Conservation (phyloP, 2,888 invertebrate genomes). For the Cerastoderma edule region DNA sequence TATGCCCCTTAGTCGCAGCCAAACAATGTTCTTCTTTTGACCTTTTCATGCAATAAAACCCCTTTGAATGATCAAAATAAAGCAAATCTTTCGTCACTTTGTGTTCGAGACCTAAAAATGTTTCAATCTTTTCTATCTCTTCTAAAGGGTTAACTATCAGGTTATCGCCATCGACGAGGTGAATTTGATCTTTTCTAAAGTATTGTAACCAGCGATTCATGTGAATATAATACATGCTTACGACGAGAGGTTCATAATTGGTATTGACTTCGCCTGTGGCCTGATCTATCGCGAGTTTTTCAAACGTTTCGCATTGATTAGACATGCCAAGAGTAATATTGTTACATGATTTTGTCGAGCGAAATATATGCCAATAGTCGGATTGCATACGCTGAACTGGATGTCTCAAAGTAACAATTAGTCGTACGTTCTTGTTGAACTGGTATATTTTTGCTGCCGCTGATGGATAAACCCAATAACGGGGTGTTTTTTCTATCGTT, state of each 20-base stretch:
- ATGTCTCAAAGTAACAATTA: background rate
- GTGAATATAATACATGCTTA: background rate
- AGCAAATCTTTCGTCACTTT: background rate
- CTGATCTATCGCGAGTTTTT: background rate
- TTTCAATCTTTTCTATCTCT: background rate
- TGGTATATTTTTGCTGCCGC: background rate
- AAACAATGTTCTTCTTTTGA: background rate
- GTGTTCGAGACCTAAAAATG: background rate
- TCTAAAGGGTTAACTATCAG: constrained; percentile 1
- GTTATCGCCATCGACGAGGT: background rate
- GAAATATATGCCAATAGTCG: background rate
- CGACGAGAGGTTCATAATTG: background rate
- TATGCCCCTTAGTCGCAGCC: background rate
- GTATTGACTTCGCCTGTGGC: background rate
- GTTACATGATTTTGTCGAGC: background rate
- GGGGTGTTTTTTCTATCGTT: background rate
- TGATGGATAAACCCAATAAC: background rate
- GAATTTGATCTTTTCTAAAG: background rate
- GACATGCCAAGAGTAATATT: too few species aligned
- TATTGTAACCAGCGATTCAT: background rate
- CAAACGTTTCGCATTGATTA: background rate
- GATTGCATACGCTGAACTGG: background rate
- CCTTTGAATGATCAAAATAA: background rate
- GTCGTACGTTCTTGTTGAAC: background rate
- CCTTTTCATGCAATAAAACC: background rate